Conservation (phyloP, 2,113 vertebrate species). For the Oncorhynchus mykiss region DNA sequence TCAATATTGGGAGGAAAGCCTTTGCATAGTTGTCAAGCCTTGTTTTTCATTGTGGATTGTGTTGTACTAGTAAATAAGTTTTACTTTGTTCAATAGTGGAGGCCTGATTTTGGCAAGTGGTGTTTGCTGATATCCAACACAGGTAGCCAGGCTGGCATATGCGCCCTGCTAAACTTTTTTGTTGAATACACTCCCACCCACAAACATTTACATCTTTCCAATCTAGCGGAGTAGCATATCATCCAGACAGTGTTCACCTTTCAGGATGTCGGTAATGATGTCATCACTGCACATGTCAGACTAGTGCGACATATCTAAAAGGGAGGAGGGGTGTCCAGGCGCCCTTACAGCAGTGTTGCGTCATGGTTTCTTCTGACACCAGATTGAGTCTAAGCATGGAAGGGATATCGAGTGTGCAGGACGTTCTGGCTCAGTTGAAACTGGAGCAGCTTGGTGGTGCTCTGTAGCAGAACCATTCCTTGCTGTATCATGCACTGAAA, state of each 20-base stretch:
- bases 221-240: too few species aligned
- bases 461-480: constrained; percentile 27
- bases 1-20: background rate
- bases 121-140: too few species aligned
- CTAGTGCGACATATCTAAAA: constrained; percentile 25
- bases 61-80: too few species aligned
- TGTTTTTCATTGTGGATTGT: too few species aligned
- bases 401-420: constrained; percentile 37
- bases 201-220: too few species aligned
- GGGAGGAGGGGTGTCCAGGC: constrained; percentile 41
- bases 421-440: constrained; percentile 9
- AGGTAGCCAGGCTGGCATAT: too few species aligned
- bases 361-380: constrained; percentile 61
- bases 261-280: too few species aligned
- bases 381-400: constrained; percentile 46
- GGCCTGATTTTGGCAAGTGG: too few species aligned
- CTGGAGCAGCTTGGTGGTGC: constrained; percentile 20
- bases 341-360: constrained; percentile 71
- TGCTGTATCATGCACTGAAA: constrained; percentile 19
- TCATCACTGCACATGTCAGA: constrained; percentile 6
- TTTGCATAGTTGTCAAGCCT: background rate
- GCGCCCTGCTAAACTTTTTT: too few species aligned
- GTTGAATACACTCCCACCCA: too few species aligned
- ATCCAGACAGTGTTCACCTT: too few species aligned
- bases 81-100: too few species aligned